A percentile compares a stretch with the other conserved stretches of the same genome.
Conservation (phyloP, 2,888 invertebrate species). For the Trachelus stipa region DNA sequence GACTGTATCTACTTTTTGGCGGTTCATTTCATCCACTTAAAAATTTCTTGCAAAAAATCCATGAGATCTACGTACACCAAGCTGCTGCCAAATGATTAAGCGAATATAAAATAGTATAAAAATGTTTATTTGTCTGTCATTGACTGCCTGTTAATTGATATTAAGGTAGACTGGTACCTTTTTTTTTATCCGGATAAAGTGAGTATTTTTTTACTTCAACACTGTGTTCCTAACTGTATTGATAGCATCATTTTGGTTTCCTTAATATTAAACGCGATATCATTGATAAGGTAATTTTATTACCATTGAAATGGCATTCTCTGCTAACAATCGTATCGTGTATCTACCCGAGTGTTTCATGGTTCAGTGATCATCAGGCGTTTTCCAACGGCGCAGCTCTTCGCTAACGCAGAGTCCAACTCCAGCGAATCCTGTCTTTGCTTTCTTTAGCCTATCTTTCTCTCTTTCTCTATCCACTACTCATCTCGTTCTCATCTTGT, state of each 20-base stretch:
- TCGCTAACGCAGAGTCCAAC: neutral
- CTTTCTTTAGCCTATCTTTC: neutral
- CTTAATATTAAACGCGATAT: neutral
- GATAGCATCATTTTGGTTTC: neutral
- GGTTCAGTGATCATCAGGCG: slow-evolving; percentile 43
- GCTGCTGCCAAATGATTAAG: neutral
- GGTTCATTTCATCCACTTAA: neutral
- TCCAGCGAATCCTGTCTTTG: neutral
- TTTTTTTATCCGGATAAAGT: neutral
- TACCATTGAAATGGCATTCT: slow-evolving; percentile 33
- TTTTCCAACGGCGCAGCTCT: neutral
- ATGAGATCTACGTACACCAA: neutral
- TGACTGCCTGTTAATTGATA: neutral
- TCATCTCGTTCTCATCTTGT: neutral
- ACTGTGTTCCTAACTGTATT: neutral
- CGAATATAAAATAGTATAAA: neutral
- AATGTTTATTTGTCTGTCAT: neutral
- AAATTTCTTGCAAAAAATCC: neutral
- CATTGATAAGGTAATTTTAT: neutral
- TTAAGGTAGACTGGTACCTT: neutral
- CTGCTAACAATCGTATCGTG: slow-evolving; percentile 39
- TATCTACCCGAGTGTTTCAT: slow-evolving; percentile 43
- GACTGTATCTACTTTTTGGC: neutral
- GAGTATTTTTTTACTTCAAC: neutral
- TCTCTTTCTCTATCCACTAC: neutral